These are phyloP conservation scores for Netelia melanura DNA, from an alignment of 2,888 invertebrate species.

Conservation along the genomic window DNA sequence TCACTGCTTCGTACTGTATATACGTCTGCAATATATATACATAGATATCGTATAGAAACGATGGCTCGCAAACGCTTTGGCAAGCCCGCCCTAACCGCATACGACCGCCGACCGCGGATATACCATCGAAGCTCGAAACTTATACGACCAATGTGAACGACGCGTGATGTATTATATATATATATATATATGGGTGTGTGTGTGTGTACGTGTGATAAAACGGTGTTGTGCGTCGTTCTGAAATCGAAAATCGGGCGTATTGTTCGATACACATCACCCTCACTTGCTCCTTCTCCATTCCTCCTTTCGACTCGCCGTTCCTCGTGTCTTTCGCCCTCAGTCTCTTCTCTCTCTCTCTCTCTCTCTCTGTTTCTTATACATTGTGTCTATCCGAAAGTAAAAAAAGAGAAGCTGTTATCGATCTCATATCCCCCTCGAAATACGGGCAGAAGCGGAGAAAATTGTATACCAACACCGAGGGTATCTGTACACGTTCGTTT, in stretches of 20 bases:
- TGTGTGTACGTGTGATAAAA: neutral
- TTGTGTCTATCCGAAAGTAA: neutral
- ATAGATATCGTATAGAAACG: neutral
- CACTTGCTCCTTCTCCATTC: neutral
- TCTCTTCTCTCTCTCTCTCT: neutral
- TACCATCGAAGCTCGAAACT: conserved; percentile 25
- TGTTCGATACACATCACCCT: conserved; percentile 26
- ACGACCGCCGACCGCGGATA: neutral
- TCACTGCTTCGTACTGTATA: neutral
- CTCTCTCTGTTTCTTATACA: neutral
- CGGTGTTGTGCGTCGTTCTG: conserved; percentile 26
- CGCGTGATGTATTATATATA: conserved; percentile 26
- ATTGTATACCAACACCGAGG: conserved; percentile 15
- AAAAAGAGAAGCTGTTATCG: conserved; percentile 2
- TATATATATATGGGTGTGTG: neutral
- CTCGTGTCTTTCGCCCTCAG: neutral
- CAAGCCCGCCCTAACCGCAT: conserved; percentile 15
- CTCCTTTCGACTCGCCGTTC: neutral
- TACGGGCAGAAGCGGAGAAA: neutral
- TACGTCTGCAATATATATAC: neutral
- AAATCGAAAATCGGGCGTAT: conserved; percentile 50
- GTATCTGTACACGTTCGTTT: neutral
- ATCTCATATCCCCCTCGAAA: conserved; percentile 16
- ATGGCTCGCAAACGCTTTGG: conserved; percentile 25
- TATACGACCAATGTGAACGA: conserved; percentile 15